A percentile compares a stretch with the other conserved stretches of the same genome.
Conservation (phyloP, 2,888 invertebrate genomes). For the Hoplodrina blanda region DNA sequence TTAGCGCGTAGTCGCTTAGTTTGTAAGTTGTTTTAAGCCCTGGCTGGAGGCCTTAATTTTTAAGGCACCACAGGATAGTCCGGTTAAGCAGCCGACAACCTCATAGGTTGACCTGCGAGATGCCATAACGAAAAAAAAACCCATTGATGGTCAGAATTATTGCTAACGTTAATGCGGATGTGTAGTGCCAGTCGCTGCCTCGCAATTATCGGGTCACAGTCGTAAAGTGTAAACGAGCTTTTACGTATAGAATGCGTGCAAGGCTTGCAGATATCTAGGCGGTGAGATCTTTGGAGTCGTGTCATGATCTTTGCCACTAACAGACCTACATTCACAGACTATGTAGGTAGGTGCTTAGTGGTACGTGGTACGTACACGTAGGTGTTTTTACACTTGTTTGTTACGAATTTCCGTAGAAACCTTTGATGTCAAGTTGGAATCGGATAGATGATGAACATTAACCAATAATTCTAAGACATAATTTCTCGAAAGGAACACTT, state of each 20-base stretch:
- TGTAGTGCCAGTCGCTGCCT: too few species aligned
- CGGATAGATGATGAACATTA: too few species aligned
- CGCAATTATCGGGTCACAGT: not conserved
- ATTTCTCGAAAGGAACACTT: too few species aligned
- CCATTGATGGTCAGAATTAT: too few species aligned
- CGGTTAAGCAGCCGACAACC: too few species aligned
- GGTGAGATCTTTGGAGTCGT: slow-evolving; percentile 55
- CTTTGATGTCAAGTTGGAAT: not conserved
- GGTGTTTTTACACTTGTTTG: not conserved
- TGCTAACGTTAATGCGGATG: not conserved
- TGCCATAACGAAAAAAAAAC: too few species aligned
- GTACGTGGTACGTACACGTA: slow-evolving; percentile 2
- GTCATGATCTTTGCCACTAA: slow-evolving; percentile 62
- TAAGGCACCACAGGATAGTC: too few species aligned
- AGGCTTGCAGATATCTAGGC: slow-evolving; percentile 55
- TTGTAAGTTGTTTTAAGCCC: too few species aligned
- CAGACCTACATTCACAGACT: slow-evolving; percentile 52
- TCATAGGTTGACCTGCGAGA: too few species aligned
- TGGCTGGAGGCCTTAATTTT: too few species aligned
- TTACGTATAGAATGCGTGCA: slow-evolving; percentile 51
- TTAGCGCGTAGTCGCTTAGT: too few species aligned
- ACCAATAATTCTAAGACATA: too few species aligned
- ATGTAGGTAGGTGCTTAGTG: slow-evolving; percentile 20
- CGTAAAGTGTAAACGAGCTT: slow-evolving; percentile 25
- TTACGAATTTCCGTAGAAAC: not conserved